Base-by-base conservation (phyloP, 2,113 vertebrate species). In the Neotoma lepida region DNA sequence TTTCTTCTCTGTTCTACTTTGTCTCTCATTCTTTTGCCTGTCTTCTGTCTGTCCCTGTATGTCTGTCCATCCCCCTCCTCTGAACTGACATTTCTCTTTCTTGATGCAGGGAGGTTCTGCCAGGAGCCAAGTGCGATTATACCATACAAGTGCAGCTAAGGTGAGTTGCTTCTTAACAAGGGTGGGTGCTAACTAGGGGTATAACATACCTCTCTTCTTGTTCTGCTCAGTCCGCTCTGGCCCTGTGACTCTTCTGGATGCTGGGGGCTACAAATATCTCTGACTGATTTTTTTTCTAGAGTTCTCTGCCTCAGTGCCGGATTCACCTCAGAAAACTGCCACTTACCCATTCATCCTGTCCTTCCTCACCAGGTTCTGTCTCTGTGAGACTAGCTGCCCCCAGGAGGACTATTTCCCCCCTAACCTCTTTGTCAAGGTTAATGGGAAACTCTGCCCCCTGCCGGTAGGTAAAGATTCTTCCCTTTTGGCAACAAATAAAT, bases 371-470 rank as follows among this genome's bases (percentile, higher is more conserved):
- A 98, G 98, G 98, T 98, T 98, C 95, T 98, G 98, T 96, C 95
- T 98, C 96, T 98, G 98, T 97, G 98, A 98, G 97, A 98, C 98
- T 96, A 98, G 98, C 97, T 98, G 98, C 63, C 98, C 98, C 13
- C 98, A 98, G 91, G 98, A 98, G 88, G 98, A 98, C 93, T 98
- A 98, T 82, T 98, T 98, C 33, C 98, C 98, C 64, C 98, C 98
- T 86, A 98, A 98, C 93, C 97, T 98, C 91, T 98, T 98, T 81
- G 98, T 98, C 95, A 98, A 98, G 90, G 98, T 98, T 97, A 98
- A 98, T 22, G 98, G 98, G 49, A 98, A 98, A 28, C 98, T 98
- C 71, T 98, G 98, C 77, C 98, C 98, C 26, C 82, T 98, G 92
- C 98, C 98, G 8, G 98, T 98, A 97, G 86, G 86, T 88, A 98